Conservation (phyloP, 1,140 invertebrate species). For the Platyscapa corneri region DNA sequence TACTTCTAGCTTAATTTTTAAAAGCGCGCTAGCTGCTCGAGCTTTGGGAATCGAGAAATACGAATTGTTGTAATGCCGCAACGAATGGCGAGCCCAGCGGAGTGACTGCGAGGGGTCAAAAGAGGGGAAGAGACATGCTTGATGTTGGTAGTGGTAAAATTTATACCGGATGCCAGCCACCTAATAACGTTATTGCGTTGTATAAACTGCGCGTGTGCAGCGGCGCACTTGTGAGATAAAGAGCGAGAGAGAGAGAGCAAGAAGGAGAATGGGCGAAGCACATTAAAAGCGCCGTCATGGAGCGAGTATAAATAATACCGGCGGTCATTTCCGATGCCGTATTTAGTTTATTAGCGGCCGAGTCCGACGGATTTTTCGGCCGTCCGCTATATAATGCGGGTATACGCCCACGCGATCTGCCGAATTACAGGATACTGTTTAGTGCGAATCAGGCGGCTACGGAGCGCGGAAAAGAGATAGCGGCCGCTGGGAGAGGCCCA, state of each 20-base stretch:
- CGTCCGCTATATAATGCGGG: constrained; percentile 36
- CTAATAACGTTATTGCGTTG: constrained; percentile 72
- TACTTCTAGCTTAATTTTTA: constrained; percentile 30
- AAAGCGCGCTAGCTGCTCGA: background rate
- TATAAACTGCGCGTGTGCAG: constrained; percentile 61
- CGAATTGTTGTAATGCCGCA: constrained; percentile 46
- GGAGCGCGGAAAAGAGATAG: constrained; percentile 6
- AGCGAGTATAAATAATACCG: constrained; percentile 69
- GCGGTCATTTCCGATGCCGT: constrained; percentile 70
- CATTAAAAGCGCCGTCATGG: constrained; percentile 67
- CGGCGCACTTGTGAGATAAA: constrained; percentile 46
- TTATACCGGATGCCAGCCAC: constrained; percentile 70
- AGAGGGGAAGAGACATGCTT: background rate
- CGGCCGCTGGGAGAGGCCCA: no score
- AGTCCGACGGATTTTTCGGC: constrained; percentile 62
- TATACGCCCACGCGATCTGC: constrained; percentile 44
- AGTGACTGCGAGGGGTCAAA: background rate
- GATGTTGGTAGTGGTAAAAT: constrained; percentile 62
- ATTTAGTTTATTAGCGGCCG: constrained; percentile 70
- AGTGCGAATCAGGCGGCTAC: constrained; percentile 59
- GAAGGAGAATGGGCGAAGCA: constrained; percentile 47
- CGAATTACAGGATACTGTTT: constrained; percentile 67
- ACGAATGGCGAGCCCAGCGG: background rate
- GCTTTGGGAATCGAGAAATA: constrained; percentile 30
- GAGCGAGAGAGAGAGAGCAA: constrained; percentile 22